Percentiles rank a stretch among this genome's conserved stretches.
phyloP scores from a whole-genome alignment of 2,888 invertebrate species.

The Omphaloscelis lunosa region DNA sequence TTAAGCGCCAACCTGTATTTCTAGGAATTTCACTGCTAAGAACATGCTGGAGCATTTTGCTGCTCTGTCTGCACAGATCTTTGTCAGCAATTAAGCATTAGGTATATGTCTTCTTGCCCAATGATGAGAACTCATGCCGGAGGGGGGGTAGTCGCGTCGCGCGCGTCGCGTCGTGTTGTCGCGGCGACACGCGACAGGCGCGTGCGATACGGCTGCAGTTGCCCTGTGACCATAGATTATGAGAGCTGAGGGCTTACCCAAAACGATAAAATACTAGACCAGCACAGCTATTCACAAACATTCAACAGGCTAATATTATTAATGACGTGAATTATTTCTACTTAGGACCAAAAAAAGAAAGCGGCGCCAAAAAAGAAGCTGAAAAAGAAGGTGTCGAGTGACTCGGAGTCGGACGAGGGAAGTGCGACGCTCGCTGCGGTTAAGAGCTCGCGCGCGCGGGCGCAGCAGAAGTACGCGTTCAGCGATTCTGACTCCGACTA shows the following conservation, averaged over 20 bases:
- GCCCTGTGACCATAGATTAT: constrained; percentile 85
- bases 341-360: constrained; percentile 82
- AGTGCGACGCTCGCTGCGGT: constrained; percentile 55
- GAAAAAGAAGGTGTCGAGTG: constrained; percentile 81
- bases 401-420: constrained; percentile 74
- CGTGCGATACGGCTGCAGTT: constrained; percentile 65
- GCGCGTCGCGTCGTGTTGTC: constrained; percentile 59
- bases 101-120: constrained; percentile 66
- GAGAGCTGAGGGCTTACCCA: constrained; percentile 83
- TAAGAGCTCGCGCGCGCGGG: constrained; percentile 72
- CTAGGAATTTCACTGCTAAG: neutral
- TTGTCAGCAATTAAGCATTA: neutral
- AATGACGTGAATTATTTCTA: neutral
- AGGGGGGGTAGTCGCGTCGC: constrained; percentile 76
- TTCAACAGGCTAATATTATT: neutral
- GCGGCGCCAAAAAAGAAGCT: constrained; percentile 83
- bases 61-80: neutral
- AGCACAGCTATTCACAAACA: neutral
- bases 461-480: constrained; percentile 84
- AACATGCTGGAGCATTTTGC: neutral
- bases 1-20: too few species aligned
- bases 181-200: constrained; percentile 57
- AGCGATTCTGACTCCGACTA: constrained; percentile 84
- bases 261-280: neutral
- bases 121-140: constrained; percentile 83